Evolutionary conservation across 2,113 vertebrate genomes (phyloP), one percentile per base, ranked within the genome.

Genomic region (Proteles cristata): DNA sequence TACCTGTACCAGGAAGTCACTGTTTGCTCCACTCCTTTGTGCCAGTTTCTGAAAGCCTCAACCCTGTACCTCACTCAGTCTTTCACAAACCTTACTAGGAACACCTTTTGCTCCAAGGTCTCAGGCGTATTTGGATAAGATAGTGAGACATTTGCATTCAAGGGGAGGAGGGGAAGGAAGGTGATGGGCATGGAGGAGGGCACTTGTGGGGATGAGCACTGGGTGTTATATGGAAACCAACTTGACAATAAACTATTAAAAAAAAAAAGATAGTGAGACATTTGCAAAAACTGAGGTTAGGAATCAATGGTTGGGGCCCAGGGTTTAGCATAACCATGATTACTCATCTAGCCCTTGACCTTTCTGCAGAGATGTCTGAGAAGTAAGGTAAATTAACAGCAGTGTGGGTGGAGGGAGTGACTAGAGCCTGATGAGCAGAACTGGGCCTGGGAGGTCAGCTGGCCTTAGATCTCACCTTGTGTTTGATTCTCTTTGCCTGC

Each of bases 71-170:
- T 74, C 61, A 48, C 82, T 74, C 61, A 48, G 1, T 76, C 77
- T 48, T 93, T 35, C 43, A 53, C 21, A 89, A 10, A 90, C 35
- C 11, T 95, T 35, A 35, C 82, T 55, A 71, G 48, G 31, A 89
- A n/a, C 11, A 28, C 26, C 11, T 79, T 79, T 86, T 87, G 68
- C 43, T 83, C 63, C 61, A 50, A 95, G 66, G 33, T 93, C 76
- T 91, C 77, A 90, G 93, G 66, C 85, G 3, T 76, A 82, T 95
- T 95, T 97, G 76, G 76, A 43, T 93, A 96, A 94, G 90, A 93
- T 63, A 45, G 63, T 66, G 50, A 95, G 86, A 89, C 58, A 66
- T 93, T 88, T 97, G 63, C 48, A n/a, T 39, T 39, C 39, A 39
- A 39, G 39, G 39, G 39, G 39, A 39, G 39, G 39, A 39, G 39